Evolutionary conservation across 1,140 invertebrate genomes (phyloP), one percentile per base, ranked within the genome.

Genomic region (Apis laboriosa): DNA sequence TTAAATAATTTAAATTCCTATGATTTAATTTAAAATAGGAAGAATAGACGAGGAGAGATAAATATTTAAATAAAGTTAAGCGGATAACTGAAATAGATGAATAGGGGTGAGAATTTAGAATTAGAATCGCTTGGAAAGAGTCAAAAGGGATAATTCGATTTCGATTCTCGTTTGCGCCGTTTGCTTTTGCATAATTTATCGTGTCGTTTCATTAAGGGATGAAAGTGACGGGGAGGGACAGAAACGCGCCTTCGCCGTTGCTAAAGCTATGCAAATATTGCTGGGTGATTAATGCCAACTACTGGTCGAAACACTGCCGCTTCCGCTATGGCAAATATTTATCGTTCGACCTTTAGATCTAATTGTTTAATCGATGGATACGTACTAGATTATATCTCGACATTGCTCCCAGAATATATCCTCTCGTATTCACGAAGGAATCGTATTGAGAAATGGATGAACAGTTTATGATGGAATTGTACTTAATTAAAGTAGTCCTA

Each of bases 301-400:
- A n/a, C 49, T 51, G 15, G 28, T 64, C 78, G 71, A 80, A 74
- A 74, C 70, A 73, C 49, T 24, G n/a, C 24, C 34, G 43, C 51
- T 56, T 21, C 24, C 19, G 78, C 55, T 7, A 21, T 9, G 61
- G n/a, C 71, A 74, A 74, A 80, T 56, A 74, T 80, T 80, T 80
- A 66, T 80, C 61, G 53, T 55, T 53, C 67, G 24, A 61, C 77
- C 60, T 34, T 80, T 74, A n/a, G 60, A 80, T 49, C 28, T 24
- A 80, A 80, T 80, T 66, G 71, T 28, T 80, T 64, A 73, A 80
- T 80, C 78, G n/a, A 80, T 72, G 51, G 17, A 34, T 17, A 15
- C 19, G 13, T 55, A 61, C 21, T 55, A 8, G 68, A 28, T 80
- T 80, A 53, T 78, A 58, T 24, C 21, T 58, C 56, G 15, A 17